Base-by-base conservation (phyloP, 1,140 invertebrate genomes). In the Asobara japonica region DNA sequence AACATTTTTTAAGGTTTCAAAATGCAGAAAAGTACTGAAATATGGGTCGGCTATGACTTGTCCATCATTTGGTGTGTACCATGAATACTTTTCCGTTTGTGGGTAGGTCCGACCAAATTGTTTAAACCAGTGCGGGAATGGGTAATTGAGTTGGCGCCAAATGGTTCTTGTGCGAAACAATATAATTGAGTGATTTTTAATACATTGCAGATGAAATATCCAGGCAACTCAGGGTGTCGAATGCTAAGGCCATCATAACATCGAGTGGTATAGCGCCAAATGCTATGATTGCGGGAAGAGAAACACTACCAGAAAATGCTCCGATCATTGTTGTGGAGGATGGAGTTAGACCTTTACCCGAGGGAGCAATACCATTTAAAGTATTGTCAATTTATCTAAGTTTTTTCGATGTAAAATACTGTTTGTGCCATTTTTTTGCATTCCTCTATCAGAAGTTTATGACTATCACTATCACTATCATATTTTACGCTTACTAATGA, bases 141-240 rank as follows among this genome's bases (percentile, higher is more conserved):
- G n/a, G n/a, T n/a, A n/a, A n/a, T n/a, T n/a, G n/a, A n/a, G n/a
- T n/a, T n/a, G n/a, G n/a, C n/a, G n/a, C n/a, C n/a, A n/a, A n/a
- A n/a, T 36, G 13, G 13, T 36, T 36, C 6, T 36, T 6, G 6
- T 2, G n/a, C 0, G 22, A 16, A 60, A 60, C 7, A 27, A 65
- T 25, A 41, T 30, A 1, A 65, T 2, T 8, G n/a, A 13, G n/a
- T n/a, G 16, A 48, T 51, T 25, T 25, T 68, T 20, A 48, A 27
- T 22, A 60, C 25, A 30, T 18, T 78, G 36, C 81, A 96, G 95
- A 93, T 73, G 95, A 97, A 89, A 90, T 96, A 16, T 84, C 87
- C 25, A 89, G 90, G 11, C 95, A 96, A 82, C 77, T 97, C 25
- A 81, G 87, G 69, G 88, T 91, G 71, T 91, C 91, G 3, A 87